phyloP scores from a whole-genome alignment of 2,113 vertebrate genomes.

The Rhinolophus ferrumequinum region DNA sequence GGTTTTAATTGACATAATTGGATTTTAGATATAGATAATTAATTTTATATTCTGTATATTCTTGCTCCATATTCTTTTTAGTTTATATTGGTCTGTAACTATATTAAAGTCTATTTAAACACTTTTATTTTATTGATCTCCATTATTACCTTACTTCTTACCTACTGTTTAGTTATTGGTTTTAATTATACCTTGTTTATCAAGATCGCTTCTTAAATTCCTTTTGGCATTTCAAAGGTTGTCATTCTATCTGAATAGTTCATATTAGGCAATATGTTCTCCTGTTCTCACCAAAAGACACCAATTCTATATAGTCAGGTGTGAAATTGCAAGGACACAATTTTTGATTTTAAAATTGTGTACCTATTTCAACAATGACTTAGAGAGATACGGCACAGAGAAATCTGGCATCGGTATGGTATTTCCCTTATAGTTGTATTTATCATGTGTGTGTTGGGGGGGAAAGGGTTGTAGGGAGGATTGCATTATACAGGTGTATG shows the following conservation, averaged over 20 bases:
- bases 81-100: background rate
- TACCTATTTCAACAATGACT: background rate
- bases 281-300: background rate
- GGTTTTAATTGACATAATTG: constrained; percentile 5
- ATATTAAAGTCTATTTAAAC: background rate
- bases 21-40: background rate
- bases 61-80: background rate
- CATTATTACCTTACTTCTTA: background rate
- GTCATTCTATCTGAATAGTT: background rate
- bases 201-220: background rate
- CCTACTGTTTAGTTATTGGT: background rate
- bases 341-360: background rate
- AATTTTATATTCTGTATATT: background rate
- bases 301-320: background rate
- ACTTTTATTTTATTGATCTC: background rate
- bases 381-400: background rate
- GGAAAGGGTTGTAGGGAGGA: background rate
- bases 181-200: constrained; percentile 21
- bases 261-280: background rate
- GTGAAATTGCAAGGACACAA: background rate
- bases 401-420: background rate
- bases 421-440: background rate
- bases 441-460: background rate
- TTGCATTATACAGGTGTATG: background rate
- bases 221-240: background rate